Percentiles rank a stretch among this genome's conserved stretches.
These are phyloP conservation scores for Antennarius striatus DNA, from an alignment of 2,113 vertebrate genomes.

Conservation along the genomic window DNA sequence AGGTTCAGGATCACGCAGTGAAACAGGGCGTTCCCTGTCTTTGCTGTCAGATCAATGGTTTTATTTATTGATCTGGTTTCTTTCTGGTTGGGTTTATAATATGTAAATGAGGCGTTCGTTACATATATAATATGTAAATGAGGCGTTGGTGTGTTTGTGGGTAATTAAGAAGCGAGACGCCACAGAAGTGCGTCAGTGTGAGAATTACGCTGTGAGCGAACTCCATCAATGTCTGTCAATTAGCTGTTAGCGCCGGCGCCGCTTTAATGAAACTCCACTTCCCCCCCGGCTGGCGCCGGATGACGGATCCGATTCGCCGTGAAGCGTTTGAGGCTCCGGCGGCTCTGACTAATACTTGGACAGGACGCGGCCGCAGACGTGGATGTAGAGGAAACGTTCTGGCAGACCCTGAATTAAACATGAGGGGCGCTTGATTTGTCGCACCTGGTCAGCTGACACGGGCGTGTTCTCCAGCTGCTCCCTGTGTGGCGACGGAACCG, in stretches of 20 bases:
- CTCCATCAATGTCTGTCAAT: constrained; percentile 52
- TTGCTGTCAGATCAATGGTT: too few species aligned
- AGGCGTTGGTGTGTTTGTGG: constrained; percentile 19
- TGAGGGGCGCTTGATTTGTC: constrained; percentile 36
- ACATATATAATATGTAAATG: too few species aligned
- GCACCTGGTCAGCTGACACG: constrained; percentile 27
- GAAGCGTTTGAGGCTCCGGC: constrained; percentile 14
- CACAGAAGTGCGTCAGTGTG: constrained; percentile 21
- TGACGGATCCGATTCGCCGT: constrained; percentile 55
- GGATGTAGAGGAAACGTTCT: constrained; percentile 24
- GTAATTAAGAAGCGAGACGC: constrained; percentile 7
- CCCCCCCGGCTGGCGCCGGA: constrained; percentile 29
- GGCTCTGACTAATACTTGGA: constrained; percentile 10
- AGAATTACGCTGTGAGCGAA: constrained; percentile 34
- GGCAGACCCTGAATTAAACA: constrained; percentile 50
- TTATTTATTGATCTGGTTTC: too few species aligned
- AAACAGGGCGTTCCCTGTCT: too few species aligned
- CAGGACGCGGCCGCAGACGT: constrained; percentile 47
- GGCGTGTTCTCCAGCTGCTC: constrained; percentile 7
- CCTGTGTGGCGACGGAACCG: too few species aligned
- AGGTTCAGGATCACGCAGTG: too few species aligned
- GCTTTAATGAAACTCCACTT: constrained; percentile 50
- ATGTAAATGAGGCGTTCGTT: too few species aligned
- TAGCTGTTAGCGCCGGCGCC: constrained; percentile 30
- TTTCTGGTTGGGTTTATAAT: too few species aligned